phyloP scores from a whole-genome alignment of 2,113 vertebrate genomes.

The Epinephelus moara region DNA sequence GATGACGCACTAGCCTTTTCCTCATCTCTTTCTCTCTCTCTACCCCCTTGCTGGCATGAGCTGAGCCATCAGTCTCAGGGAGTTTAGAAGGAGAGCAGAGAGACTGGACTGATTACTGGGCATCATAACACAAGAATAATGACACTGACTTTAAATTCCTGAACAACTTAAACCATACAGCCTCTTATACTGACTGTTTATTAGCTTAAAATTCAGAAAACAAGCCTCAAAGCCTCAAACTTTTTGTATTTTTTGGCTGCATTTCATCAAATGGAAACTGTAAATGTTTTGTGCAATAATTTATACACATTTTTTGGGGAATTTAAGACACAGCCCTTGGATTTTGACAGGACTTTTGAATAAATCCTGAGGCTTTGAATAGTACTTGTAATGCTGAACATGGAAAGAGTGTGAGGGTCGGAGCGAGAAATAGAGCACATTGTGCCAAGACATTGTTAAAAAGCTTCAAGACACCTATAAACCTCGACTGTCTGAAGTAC shows the following conservation, averaged over 20 bases:
- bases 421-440: neutral
- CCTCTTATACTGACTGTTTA: neutral
- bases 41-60: conserved; percentile 34
- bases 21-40: conserved; percentile 36
- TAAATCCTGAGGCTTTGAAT: conserved; percentile 4
- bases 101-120: conserved; percentile 10
- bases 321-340: neutral
- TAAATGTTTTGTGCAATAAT: neutral
- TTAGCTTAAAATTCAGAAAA: neutral
- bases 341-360: neutral
- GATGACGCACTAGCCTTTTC: conserved; percentile 76
- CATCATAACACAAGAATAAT: neutral
- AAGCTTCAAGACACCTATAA: neutral
- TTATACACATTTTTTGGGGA: neutral
- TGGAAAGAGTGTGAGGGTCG: neutral
- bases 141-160: neutral
- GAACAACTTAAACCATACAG: neutral
- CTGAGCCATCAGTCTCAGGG: conserved; percentile 42
- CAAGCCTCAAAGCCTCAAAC: no score
- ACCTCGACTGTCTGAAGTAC: neutral
- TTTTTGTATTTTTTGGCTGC: no score
- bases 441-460: neutral
- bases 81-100: conserved; percentile 16
- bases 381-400: neutral
- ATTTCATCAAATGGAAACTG: neutral